Evolutionary conservation across 2,113 vertebrate species (phyloP).

Genomic region (Junco hyemalis): DNA sequence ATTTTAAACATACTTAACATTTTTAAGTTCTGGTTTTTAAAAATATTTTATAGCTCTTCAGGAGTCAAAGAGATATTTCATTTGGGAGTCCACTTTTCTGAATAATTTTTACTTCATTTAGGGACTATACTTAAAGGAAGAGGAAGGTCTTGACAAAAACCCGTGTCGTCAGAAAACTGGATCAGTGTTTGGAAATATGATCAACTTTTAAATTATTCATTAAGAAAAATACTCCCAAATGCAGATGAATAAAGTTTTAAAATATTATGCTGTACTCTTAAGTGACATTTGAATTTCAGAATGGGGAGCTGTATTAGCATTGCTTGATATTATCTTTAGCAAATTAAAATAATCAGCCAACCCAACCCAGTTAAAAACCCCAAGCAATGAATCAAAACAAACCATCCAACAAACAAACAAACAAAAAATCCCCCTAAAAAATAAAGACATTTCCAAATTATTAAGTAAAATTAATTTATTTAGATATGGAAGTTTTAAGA

Average conservation of each 20-base stretch:
- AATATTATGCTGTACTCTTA: not conserved
- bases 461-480: not conserved
- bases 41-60: not conserved
- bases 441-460: not conserved
- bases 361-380: not conserved
- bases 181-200: not conserved
- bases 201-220: not conserved
- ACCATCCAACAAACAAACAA: not conserved
- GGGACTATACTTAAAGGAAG: not conserved
- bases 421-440: not conserved
- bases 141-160: not conserved
- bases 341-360: not conserved
- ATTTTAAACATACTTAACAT: not conserved
- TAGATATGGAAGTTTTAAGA: not conserved
- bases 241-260: not conserved
- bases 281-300: not conserved
- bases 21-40: not conserved
- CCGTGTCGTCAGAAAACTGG: not conserved
- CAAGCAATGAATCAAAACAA: not conserved
- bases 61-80: not conserved
- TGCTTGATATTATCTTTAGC: not conserved
- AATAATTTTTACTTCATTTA: not conserved
- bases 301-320: not conserved
- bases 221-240: not conserved
- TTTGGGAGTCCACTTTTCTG: not conserved